Percentiles rank a stretch among this genome's conserved stretches.
phyloP scores from a whole-genome alignment of 2,797 vertebrate species.

The Lacerta agilis region DNA sequence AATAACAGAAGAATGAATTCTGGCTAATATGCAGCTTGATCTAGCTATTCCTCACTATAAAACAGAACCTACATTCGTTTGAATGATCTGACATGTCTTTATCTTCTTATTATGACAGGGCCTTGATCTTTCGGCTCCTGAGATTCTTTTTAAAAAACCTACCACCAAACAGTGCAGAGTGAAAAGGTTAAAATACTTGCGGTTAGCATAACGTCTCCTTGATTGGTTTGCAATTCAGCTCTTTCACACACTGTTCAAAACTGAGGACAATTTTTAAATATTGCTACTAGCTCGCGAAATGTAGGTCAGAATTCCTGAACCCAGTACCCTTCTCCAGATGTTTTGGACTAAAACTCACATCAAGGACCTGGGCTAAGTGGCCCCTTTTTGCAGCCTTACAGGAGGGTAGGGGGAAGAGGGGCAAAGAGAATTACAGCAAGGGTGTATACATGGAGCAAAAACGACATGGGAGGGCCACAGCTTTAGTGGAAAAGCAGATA shows the following conservation, averaged over 20 bases:
- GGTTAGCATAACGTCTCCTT: not conserved
- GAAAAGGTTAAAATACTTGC: not conserved
- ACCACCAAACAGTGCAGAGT: not conserved
- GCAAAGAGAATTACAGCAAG: too few species aligned
- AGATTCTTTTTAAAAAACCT: not conserved
- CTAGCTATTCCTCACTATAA: not conserved
- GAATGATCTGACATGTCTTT: not conserved
- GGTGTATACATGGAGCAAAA: too few species aligned
- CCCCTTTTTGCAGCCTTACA: too few species aligned
- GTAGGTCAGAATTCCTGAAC: not conserved
- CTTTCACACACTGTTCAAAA: not conserved
- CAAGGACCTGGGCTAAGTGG: too few species aligned
- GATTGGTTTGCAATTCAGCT: not conserved
- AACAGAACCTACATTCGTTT: not conserved
- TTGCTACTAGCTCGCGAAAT: not conserved
- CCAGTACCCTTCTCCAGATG: too few species aligned
- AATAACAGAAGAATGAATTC: not conserved
- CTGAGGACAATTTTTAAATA: not conserved
- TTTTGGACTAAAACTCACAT: too few species aligned
- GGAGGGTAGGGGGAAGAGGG: too few species aligned
- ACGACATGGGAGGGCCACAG: too few species aligned
- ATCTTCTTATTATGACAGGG: not conserved
- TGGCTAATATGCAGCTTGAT: not conserved
- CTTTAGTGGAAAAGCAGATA: too few species aligned
- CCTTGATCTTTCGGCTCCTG: not conserved